Evolutionary conservation across 2,797 vertebrate genomes (phyloP), one percentile per base, ranked within the genome.

Genomic region (Bovichtus diacanthus): DNA sequence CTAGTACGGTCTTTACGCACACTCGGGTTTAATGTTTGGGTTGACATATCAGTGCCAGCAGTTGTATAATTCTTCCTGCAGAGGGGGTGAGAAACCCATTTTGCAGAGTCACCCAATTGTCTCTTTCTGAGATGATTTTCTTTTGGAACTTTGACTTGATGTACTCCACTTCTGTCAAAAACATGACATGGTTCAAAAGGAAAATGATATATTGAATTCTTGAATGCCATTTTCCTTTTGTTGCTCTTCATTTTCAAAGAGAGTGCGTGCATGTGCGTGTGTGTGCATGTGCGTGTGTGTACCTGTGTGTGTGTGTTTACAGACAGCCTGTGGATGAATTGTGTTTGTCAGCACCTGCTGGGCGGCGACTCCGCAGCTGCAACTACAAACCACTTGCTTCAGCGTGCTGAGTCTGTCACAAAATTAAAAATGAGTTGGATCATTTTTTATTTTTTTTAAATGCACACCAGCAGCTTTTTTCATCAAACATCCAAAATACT

Each of bases 311-410:
- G 31, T 55, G 69, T 56, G 60, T 70, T 41, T 63, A n/a, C 10
- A 36, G 51, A 38, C 53, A 27, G 50, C 6, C 16, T 21, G 47
- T 43, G 1, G 21, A 49, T 49, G 3, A 21, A 68, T 79, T 49
- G 9, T 27, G n/a, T 21, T 25, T 78, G 38, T 76, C 65, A 39
- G 55, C 81, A 79, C 75, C 76, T 84, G 79, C 58, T 61, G 53
- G 71, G 46, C 6, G 31, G 64, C 74, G 70, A 69, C 56, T 61
- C 72, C 63, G 67, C 75, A 73, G 72, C 75, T 79, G 75, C 58
- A 71, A 25, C 76, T 62, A 60, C 25, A 64, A 79, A 74, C 41
- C 76, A 84, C 56, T 78, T 81, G 75, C 64, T 41, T 49, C 70
- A 39, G 44, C 60, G 46, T 51, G 56, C 65, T 65, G 55, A 63